Evolutionary conservation across 2,797 vertebrate genomes (phyloP).

Genomic region (Nannoperca australis): DNA sequence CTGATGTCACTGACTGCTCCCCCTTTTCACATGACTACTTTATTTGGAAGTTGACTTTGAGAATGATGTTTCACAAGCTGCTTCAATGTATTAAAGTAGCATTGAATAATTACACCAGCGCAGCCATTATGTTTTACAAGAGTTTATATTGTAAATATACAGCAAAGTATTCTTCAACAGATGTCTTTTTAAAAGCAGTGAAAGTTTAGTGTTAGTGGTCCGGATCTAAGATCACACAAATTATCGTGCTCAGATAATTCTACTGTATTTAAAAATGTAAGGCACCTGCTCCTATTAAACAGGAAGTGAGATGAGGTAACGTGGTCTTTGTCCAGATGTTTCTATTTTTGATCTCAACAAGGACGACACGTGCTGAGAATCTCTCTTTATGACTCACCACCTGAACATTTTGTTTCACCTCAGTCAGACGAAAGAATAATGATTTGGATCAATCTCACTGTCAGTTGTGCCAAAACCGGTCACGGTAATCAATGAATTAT

Average conservation of each 20-base stretch:
- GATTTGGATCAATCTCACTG: slow-evolving; percentile 26
- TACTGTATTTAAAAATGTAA: neutral
- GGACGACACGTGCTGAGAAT: slow-evolving; percentile 15
- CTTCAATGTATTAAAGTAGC: slow-evolving; percentile 15
- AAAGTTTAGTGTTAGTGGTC: neutral
- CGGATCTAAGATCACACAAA: neutral
- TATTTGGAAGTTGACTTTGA: slow-evolving; percentile 28
- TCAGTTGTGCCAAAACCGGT: slow-evolving; percentile 28
- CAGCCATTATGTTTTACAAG: neutral
- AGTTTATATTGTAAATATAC: slow-evolving; percentile 1
- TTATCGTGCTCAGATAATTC: slow-evolving; percentile 9
- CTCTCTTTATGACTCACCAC: slow-evolving; percentile 51
- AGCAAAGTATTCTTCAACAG: neutral
- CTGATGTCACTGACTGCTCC: slow-evolving; percentile 52
- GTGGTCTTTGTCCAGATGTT: slow-evolving; percentile 67
- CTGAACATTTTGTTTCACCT: slow-evolving; percentile 44
- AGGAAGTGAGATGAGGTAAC: slow-evolving; percentile 49
- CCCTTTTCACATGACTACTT: slow-evolving; percentile 36
- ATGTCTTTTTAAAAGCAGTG: neutral
- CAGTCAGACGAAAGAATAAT: slow-evolving; percentile 20
- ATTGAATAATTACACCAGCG: slow-evolving; percentile 7
- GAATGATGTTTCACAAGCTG: slow-evolving; percentile 38
- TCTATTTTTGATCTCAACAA: slow-evolving; percentile 13
- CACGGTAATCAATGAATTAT: neutral
- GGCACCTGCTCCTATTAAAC: neutral